Evolutionary conservation across 1,140 invertebrate genomes (phyloP), one percentile per base, ranked within the genome.

Genomic region (Tribolium madens): DNA sequence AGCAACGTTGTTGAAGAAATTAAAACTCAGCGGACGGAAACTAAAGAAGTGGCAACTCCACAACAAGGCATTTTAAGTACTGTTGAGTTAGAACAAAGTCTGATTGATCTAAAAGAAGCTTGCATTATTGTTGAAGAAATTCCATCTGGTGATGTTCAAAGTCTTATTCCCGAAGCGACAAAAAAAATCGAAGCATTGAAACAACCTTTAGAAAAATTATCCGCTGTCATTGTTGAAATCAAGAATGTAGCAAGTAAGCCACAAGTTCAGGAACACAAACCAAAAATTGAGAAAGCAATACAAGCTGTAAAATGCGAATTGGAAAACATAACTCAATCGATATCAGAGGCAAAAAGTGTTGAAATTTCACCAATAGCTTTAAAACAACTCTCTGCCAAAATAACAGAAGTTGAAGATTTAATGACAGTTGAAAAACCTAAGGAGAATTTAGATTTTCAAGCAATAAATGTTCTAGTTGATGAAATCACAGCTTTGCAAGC

Each of bases 331-430:
- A 12, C 17, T 1, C 14, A 48, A 15, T 9, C 26, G 21, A 14
- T 46, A 1, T 21, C 46, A 1, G 18, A 50, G n/a, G 15, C 46
- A 31, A 50, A 48, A 52, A 4, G 18, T 1, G 14, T 72, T 4
- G 17, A 72, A n/a, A 26, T 12, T 33, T 64, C 70, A 6, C 18
- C 70, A 18, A 18, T 12, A 2, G 17, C 47, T 52, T 46, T 52
- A 9, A 72, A 72, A n/a, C 46, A 72, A 72, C 50, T 72, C 9
- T 72, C 9, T 9, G 70, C 46, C n/a, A 72, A 50, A 15, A 15
- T 50, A 33, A 2, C 46, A 1, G 50, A 72, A 72, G 46, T 72
- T 13, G 46, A 33, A 33, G n/a, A 10, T 7, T 12, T n/a, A n/a
- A 52, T 72, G 13, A 1, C 9, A 0, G 17, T 12, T 10, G 46